A percentile compares a stretch with the other conserved stretches of the same genome.
Conservation (phyloP, 2,888 invertebrate species). For the Phyllotreta striolata region DNA sequence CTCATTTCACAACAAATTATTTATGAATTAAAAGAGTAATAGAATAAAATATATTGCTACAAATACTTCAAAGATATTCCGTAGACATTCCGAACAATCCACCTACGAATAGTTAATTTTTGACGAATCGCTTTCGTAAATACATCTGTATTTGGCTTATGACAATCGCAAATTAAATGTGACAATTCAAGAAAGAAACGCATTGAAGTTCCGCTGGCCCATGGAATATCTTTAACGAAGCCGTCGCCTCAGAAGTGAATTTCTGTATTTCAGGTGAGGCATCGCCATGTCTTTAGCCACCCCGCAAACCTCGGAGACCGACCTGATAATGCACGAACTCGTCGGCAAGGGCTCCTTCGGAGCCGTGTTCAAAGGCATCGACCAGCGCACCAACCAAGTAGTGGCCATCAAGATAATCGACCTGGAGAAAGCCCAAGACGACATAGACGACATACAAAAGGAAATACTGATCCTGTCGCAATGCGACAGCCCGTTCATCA, state of each 20-base stretch:
- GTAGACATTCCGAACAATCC: too few relatives aligned
- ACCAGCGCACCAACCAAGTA: slow-evolving; percentile 94
- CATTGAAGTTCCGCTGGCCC: too few relatives aligned
- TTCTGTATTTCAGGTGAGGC: slow-evolving; percentile 21
- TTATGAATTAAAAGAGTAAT: too few relatives aligned
- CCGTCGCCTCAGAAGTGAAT: not conserved
- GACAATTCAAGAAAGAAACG: too few relatives aligned
- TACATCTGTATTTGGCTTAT: too few relatives aligned
- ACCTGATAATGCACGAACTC: slow-evolving; percentile 98
- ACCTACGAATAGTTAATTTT: too few relatives aligned
- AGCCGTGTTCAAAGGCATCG: slow-evolving; percentile 99
- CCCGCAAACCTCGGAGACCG: slow-evolving; percentile 87
- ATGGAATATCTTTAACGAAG: too few relatives aligned
- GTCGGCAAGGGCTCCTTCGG: slow-evolving; percentile 97
- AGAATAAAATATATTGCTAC: too few relatives aligned
- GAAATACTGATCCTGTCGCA: slow-evolving; percentile 99
- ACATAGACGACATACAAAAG: slow-evolving; percentile 99
- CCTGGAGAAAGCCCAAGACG: slow-evolving; percentile 99
- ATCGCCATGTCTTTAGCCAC: slow-evolving; percentile 18
- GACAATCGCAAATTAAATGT: too few relatives aligned
- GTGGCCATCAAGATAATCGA: slow-evolving; percentile 99
- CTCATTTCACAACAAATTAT: slow-evolving; percentile 1
- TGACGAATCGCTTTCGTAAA: too few relatives aligned
- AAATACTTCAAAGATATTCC: too few relatives aligned
- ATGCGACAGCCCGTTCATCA: slow-evolving; percentile 98